These are phyloP conservation scores for Argopecten irradians DNA, from an alignment of 1,140 invertebrate genomes.

Conservation along the genomic window DNA sequence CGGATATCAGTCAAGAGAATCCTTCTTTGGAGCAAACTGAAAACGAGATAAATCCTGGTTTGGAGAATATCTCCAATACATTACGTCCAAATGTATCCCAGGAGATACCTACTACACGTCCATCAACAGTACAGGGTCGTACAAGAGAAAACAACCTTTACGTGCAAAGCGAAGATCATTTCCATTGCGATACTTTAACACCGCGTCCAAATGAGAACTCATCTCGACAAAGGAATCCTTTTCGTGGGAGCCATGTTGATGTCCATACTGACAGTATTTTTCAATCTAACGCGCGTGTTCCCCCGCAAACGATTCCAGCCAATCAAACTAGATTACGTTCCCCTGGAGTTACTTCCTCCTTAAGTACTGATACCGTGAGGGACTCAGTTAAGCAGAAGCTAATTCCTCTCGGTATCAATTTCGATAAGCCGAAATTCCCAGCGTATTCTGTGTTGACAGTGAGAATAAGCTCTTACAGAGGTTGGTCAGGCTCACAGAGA, in stretches of 20 bases:
- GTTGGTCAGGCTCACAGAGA: conserved; percentile 80
- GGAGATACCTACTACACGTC: not conserved
- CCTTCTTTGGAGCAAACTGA: not conserved
- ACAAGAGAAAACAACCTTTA: not conserved
- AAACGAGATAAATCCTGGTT: not conserved
- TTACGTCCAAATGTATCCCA: not conserved
- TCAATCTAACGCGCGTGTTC: not conserved
- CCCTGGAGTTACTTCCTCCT: not conserved
- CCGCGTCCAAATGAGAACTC: not conserved
- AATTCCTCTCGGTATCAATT: conserved; percentile 53
- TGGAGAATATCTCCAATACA: not conserved
- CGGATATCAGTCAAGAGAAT: not conserved
- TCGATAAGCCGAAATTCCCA: conserved; percentile 58
- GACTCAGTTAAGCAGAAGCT: not conserved
- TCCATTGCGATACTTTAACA: not conserved
- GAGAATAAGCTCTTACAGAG: conserved; percentile 84
- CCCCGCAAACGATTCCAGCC: not conserved
- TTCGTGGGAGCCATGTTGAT: not conserved
- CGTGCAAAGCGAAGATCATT: not conserved
- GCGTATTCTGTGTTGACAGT: conserved; percentile 80
- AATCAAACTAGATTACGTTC: not conserved
- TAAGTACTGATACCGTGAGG: not conserved
- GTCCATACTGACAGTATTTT: not conserved
- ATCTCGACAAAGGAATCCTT: not conserved
- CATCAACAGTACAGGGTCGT: not conserved